Percentiles rank a stretch among this genome's conserved stretches.
These are phyloP conservation scores for Theodoxus fluviatilis DNA, from an alignment of 2,888 invertebrate genomes.

Conservation along the genomic window DNA sequence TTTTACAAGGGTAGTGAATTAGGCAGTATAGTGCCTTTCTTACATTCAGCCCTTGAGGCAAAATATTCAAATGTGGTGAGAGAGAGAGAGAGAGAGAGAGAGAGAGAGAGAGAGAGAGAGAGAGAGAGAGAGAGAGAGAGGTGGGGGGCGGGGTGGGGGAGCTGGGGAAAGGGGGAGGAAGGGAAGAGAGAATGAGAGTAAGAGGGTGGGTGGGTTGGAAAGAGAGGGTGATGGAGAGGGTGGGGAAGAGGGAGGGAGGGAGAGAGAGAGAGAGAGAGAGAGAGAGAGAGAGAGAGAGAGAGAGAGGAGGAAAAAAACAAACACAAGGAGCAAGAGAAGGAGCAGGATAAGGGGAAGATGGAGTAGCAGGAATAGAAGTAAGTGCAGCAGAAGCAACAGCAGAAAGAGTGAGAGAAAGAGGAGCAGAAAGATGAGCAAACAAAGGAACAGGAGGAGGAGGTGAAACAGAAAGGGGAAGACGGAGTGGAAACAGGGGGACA, in stretches of 20 bases:
- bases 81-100: too few species aligned
- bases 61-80: too few species aligned
- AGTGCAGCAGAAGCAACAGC: neutral
- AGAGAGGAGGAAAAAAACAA: slow-evolving; percentile 3
- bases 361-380: neutral
- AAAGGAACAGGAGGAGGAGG: neutral
- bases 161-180: slow-evolving; percentile 16
- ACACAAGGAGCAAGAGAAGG: neutral
- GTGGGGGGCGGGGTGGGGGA: neutral
- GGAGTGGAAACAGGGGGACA: neutral
- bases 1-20: too few species aligned
- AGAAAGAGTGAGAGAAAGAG: neutral
- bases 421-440: neutral
- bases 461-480: neutral
- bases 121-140: neutral
- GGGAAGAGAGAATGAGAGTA: slow-evolving; percentile 22
- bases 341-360: neutral
- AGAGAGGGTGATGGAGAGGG: neutral
- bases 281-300: slow-evolving; percentile 19
- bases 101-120: neutral
- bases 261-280: slow-evolving; percentile 14
- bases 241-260: neutral
- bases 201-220: slow-evolving; percentile 14
- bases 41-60: too few species aligned
- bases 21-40: too few species aligned